Evolutionary conservation across 2,888 invertebrate species (phyloP).

Genomic region (Heliconius erato): DNA sequence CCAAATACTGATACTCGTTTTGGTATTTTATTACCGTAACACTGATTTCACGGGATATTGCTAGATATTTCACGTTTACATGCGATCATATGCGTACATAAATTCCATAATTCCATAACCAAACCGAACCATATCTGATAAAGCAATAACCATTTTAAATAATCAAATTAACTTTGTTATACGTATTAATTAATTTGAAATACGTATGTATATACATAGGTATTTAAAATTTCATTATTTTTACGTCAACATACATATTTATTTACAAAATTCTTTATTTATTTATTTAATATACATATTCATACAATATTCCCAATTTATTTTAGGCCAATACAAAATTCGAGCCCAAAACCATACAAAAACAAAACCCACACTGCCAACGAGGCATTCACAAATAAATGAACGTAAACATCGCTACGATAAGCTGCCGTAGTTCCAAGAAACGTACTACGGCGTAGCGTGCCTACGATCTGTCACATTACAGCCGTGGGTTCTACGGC

Average conservation of each 20-base stretch:
- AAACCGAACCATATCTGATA: no score
- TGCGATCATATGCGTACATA: neutral
- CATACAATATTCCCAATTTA: no score
- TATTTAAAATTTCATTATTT: no score
- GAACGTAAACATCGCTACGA: constrained; percentile 22
- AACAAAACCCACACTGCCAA: neutral
- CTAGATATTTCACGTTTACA: neutral
- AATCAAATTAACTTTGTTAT: no score
- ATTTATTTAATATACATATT: no score
- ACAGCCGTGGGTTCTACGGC: constrained; percentile 65
- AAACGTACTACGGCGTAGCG: constrained; percentile 63
- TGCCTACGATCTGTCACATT: constrained; percentile 70
- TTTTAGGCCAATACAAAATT: neutral
- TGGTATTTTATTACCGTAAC: neutral
- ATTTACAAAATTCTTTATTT: no score
- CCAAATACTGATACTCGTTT: neutral
- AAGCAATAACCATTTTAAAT: no score
- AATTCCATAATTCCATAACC: neutral
- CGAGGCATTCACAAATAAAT: constrained; percentile 2
- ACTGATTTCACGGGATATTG: neutral
- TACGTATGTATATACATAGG: no score
- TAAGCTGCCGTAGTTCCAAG: constrained; percentile 10
- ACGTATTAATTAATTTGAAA: no score
- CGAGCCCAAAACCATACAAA: neutral
- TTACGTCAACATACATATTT: no score